These are phyloP conservation scores for Diplodus sargus DNA, from an alignment of 2,797 vertebrate genomes.

Conservation along the genomic window DNA sequence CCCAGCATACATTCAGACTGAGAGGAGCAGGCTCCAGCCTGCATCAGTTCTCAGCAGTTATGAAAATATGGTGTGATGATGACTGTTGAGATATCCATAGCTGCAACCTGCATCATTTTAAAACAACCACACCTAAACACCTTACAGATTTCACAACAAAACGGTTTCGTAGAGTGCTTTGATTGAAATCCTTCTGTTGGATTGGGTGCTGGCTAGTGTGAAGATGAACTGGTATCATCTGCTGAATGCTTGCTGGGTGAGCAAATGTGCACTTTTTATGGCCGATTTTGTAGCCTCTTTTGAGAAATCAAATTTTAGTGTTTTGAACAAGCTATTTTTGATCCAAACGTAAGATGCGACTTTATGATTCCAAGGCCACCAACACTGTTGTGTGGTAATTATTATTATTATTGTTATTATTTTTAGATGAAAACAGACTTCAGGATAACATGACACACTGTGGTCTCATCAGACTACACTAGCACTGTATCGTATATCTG, in stretches of 20 bases:
- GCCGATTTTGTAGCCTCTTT: constrained; percentile 18
- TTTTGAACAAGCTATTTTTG: background rate
- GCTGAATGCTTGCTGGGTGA: constrained; percentile 34
- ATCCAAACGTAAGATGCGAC: constrained; percentile 33
- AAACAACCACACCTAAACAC: background rate
- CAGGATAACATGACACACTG: constrained; percentile 6
- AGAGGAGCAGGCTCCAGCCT: background rate
- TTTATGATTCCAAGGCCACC: constrained; percentile 49
- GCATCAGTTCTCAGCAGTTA: background rate
- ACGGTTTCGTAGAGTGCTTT: background rate
- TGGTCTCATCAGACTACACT: constrained; percentile 19
- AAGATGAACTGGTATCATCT: background rate
- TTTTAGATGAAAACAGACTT: constrained; percentile 30
- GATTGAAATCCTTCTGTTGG: background rate
- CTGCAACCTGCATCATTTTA: background rate
- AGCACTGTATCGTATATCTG: constrained; percentile 33
- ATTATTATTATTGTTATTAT: background rate
- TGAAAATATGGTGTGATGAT: background rate
- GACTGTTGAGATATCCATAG: background rate
- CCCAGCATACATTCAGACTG: constrained; percentile 32
- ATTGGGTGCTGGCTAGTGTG: background rate
- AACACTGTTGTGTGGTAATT: constrained; percentile 17
- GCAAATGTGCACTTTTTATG: constrained; percentile 26
- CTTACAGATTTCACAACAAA: background rate
- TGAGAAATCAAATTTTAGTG: constrained; percentile 16